phyloP scores from a whole-genome alignment of 2,113 vertebrate genomes.

The Pseudopipra pipra region DNA sequence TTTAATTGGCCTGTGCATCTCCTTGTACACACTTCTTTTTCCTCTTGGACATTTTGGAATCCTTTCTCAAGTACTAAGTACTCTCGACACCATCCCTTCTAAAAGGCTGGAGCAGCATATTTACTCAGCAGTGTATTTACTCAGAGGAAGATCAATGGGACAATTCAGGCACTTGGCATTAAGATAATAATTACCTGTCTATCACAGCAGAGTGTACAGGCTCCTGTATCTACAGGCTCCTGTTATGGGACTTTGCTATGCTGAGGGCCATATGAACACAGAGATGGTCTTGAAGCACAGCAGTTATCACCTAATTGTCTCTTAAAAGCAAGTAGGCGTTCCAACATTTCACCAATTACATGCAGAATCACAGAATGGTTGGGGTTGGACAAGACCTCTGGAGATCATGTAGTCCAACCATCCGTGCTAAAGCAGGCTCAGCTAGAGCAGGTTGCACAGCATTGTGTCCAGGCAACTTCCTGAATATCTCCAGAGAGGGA shows the following conservation, averaged over 20 bases:
- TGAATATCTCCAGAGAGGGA: background rate
- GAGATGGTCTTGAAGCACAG: background rate
- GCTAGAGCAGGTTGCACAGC: background rate
- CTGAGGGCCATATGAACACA: background rate
- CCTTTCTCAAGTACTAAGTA: background rate
- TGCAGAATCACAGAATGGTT: background rate
- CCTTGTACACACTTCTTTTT: background rate
- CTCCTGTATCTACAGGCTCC: background rate
- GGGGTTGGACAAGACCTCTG: background rate
- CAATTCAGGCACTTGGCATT: background rate
- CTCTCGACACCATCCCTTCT: background rate
- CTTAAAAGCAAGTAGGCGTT: background rate
- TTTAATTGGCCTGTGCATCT: background rate
- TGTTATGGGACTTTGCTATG: background rate
- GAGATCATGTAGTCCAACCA: background rate
- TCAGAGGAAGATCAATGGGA: background rate
- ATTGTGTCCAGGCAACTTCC: rapidly evolving
- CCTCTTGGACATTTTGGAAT: background rate
- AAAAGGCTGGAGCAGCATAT: background rate
- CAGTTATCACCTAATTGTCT: background rate
- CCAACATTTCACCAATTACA: background rate
- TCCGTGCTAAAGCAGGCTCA: rapidly evolving
- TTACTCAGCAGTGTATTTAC: background rate
- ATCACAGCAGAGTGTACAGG: background rate
- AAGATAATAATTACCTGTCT: background rate